A percentile compares a stretch with the other conserved stretches of the same genome.
These are phyloP conservation scores for Trachops cirrhosus DNA, from an alignment of 2,797 vertebrate genomes.

Conservation along the genomic window DNA sequence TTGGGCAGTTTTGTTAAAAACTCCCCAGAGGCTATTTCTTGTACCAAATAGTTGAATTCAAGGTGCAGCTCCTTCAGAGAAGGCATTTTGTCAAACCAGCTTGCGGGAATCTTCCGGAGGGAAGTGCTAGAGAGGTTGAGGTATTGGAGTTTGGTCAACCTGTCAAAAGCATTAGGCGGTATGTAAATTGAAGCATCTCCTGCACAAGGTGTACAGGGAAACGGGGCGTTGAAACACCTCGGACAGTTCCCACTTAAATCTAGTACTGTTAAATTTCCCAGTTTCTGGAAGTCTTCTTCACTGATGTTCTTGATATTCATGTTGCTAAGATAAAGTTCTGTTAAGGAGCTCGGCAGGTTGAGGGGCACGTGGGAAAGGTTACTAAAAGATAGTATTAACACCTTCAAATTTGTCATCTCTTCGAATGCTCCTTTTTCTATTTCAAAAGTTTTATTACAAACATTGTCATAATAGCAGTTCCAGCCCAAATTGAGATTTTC, in stretches of 20 bases:
- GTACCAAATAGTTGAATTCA: constrained; percentile 73
- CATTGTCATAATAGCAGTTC: constrained; percentile 76
- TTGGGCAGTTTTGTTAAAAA: constrained; percentile 73
- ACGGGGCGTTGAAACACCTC: constrained; percentile 80
- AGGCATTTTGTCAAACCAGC: constrained; percentile 72
- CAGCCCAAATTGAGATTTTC: constrained; percentile 63
- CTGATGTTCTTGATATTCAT: constrained; percentile 73
- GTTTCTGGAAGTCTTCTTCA: constrained; percentile 68
- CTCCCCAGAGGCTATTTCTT: constrained; percentile 59
- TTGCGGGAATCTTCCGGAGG: constrained; percentile 44
- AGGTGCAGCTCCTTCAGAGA: constrained; percentile 73
- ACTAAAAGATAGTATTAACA: constrained; percentile 70
- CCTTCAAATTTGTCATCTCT: background rate
- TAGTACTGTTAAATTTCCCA: constrained; percentile 72
- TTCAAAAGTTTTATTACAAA: constrained; percentile 12
- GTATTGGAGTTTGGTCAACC: constrained; percentile 27
- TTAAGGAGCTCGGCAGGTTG: constrained; percentile 57
- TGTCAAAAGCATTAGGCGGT: constrained; percentile 39
- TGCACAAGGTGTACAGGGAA: constrained; percentile 75
- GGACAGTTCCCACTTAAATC: constrained; percentile 82
- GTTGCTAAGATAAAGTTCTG: constrained; percentile 56
- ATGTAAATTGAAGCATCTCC: constrained; percentile 41
- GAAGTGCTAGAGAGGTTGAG: constrained; percentile 76
- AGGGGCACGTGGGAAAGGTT: constrained; percentile 66
- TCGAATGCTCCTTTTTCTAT: constrained; percentile 49